Conservation (phyloP, 92 coral and sea anemone species). For the Heteractis magnifica region DNA sequence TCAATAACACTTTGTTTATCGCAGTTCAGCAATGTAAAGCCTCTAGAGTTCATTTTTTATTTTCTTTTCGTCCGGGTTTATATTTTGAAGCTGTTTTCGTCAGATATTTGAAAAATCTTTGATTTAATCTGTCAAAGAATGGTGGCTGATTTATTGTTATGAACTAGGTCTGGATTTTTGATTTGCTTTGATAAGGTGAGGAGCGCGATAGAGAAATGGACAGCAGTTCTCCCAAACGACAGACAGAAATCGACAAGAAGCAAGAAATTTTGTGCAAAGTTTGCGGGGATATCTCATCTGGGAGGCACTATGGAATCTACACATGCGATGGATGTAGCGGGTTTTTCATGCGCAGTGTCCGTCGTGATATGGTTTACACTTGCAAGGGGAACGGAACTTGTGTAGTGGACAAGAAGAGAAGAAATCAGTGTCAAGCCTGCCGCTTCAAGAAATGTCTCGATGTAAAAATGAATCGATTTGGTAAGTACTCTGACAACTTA, state of each 20-base stretch:
- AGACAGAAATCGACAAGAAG: slow-evolving; percentile 63
- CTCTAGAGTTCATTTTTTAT: background rate
- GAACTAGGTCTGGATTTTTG: slow-evolving; percentile 26
- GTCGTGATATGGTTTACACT: slow-evolving; percentile 94
- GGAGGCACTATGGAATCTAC: slow-evolving; percentile 93
- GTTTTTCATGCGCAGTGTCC: slow-evolving; percentile 94
- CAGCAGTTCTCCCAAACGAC: slow-evolving; percentile 72
- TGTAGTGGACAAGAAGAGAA: slow-evolving; percentile 89
- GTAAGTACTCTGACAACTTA: slow-evolving; percentile 57
- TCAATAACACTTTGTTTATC: slow-evolving; percentile 7
- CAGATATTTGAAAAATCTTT: no score
- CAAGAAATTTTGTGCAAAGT: slow-evolving; percentile 93
- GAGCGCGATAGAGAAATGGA: slow-evolving; percentile 67
- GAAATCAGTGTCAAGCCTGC: slow-evolving; percentile 99
- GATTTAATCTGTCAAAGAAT: background rate
- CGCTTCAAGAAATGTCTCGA: slow-evolving; percentile 97
- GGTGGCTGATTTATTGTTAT: background rate
- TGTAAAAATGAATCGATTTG: slow-evolving; percentile 96
- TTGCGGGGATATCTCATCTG: slow-evolving; percentile 97
- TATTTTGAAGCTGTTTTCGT: no score
- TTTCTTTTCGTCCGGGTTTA: no score
- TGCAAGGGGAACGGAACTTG: slow-evolving; percentile 97
- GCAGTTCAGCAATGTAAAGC: background rate
- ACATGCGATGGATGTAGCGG: slow-evolving; percentile 99
- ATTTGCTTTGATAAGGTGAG: slow-evolving; percentile 38